Percentiles rank a stretch among this genome's conserved stretches.
phyloP scores from a whole-genome alignment of 2,888 invertebrate genomes.

The Barypeithes pellucidus region DNA sequence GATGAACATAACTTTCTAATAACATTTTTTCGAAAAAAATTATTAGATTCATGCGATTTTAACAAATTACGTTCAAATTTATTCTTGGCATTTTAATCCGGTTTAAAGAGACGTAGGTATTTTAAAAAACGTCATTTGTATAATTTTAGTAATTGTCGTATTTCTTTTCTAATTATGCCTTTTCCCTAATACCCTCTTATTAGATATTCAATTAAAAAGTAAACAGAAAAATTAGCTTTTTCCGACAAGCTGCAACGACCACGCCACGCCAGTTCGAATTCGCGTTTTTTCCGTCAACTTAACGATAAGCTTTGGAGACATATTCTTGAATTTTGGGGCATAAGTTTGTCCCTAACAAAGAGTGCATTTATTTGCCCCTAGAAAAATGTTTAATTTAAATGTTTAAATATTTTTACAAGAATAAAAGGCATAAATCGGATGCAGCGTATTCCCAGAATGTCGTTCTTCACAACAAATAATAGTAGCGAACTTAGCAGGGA shows the following conservation, averaged over 20 bases:
- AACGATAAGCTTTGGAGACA: constrained; percentile 3
- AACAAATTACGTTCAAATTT: not conserved
- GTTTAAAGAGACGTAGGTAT: not conserved
- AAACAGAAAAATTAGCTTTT: constrained; percentile 33
- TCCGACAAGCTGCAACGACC: constrained; percentile 14
- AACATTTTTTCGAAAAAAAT: too few species aligned
- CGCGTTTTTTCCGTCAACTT: constrained; percentile 17
- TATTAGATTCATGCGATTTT: too few species aligned
- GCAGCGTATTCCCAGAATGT: too few species aligned
- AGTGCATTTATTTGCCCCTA: too few species aligned
- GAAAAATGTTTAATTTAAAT: too few species aligned
- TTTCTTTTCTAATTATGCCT: constrained; percentile 13
- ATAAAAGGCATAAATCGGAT: too few species aligned
- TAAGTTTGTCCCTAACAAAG: too few species aligned
- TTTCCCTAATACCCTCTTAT: constrained; percentile 24
- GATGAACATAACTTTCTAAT: too few species aligned
- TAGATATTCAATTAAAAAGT: constrained; percentile 33
- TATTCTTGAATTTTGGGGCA: not conserved
- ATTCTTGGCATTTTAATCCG: not conserved
- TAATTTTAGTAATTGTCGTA: constrained; percentile 1
- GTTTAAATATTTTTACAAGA: too few species aligned
- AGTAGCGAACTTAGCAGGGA: too few species aligned
- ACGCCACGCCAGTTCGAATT: constrained; percentile 2
- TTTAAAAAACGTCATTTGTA: not conserved
- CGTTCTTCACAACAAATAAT: too few species aligned